Evolutionary conservation across 2,888 invertebrate genomes (phyloP), one percentile per base, ranked within the genome.

Genomic region (Epiblema foenella): DNA sequence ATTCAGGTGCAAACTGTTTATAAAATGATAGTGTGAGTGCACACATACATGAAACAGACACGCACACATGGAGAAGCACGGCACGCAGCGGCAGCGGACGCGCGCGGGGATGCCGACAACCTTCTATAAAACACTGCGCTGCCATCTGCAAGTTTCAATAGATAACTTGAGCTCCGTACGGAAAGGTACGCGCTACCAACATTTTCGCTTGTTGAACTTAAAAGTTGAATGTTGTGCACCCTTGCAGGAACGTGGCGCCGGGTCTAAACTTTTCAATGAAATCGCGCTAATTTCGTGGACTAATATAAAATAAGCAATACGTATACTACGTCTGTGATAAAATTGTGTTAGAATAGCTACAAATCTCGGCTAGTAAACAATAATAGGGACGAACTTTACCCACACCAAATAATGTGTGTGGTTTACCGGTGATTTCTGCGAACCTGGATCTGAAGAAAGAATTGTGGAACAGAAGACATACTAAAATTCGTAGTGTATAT

Each of bases 71-170:
- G 76, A 74, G 72, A 59, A 39, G 73, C 68, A 62, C 68, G 15
- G 74, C 73, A 80, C 73, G 77, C 74, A 75, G 69, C 63, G 62
- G 52, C 75, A 67, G 76, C 68, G 77, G 77, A 73, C 71, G 77
- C 80, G 80, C 79, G 76, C 72, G 75, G 77, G 74, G 78, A n/a
- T 33, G 33, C 73, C 77, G 79, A 79, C 86, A 85, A 84, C 89
- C 84, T 85, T 87, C 81, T 90, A 93, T 93, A 93, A 89, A 93
- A 91, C 85, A 90, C 89, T 85, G 87, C 89, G 87, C 91, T 88
- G 93, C 92, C 93, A 91, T 93, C 93, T 93, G 89, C 90, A 90
- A 89, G 93, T 91, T 92, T 91, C 89, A 92, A 93, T 93, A 89
- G 89, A 89, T 89, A 93, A 93, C 93, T 91, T 88, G 91, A 87